phyloP scores from a whole-genome alignment of 2,113 vertebrate species.

The Paradoxurus hermaphroditus region DNA sequence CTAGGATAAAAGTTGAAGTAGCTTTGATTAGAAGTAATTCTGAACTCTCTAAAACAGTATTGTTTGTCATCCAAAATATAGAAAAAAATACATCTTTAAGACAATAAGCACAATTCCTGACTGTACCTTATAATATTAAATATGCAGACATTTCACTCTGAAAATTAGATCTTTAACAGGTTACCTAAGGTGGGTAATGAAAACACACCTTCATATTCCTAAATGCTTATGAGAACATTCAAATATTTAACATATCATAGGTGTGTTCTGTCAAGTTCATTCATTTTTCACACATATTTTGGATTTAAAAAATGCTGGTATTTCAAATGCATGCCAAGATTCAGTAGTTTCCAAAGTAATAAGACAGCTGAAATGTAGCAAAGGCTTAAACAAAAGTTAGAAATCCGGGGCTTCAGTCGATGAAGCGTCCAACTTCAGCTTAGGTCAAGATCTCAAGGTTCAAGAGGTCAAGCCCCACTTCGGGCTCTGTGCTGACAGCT shows the following conservation, averaged over 20 bases:
- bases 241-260: not conserved
- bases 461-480: too few relatives aligned
- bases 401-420: too few relatives aligned
- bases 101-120: not conserved
- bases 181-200: not conserved
- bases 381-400: not conserved
- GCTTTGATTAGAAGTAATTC: not conserved
- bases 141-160: not conserved
- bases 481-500: too few relatives aligned
- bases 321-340: not conserved
- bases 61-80: not conserved
- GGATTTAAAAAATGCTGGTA: not conserved
- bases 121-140: not conserved
- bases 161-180: not conserved
- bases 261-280: not conserved
- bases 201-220: not conserved
- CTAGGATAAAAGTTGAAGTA: conserved; percentile 57
- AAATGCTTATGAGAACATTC: not conserved
- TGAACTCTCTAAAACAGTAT: not conserved
- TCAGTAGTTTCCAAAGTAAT: not conserved
- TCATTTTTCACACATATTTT: not conserved
- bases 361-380: not conserved
- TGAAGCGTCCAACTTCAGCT: too few relatives aligned
- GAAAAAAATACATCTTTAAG: not conserved
- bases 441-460: too few relatives aligned